Percentiles rank a stretch among this genome's conserved stretches.
These are phyloP conservation scores for Podabrus alpinus DNA, from an alignment of 2,888 invertebrate species.

Conservation along the genomic window DNA sequence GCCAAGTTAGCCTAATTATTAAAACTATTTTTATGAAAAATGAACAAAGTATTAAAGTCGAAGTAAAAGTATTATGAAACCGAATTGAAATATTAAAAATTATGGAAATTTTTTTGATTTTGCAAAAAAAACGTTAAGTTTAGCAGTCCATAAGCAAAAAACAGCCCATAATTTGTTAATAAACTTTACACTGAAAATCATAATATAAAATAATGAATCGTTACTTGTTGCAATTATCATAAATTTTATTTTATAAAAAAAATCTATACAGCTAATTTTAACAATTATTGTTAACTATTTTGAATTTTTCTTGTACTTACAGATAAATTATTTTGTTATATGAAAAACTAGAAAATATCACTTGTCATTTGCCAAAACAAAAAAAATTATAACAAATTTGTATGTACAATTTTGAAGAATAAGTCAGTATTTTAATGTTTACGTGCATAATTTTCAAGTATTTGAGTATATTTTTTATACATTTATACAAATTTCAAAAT, in stretches of 20 bases:
- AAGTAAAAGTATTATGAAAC: not conserved
- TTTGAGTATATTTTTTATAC: slow-evolving; percentile 18
- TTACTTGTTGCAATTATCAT: not conserved
- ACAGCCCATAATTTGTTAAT: not conserved
- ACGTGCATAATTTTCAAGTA: not conserved
- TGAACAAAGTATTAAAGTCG: not conserved
- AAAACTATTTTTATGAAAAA: not conserved
- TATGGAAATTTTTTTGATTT: not conserved
- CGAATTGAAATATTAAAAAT: not conserved
- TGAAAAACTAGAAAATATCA: slow-evolving; percentile 4
- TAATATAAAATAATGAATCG: not conserved
- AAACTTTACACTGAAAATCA: not conserved
- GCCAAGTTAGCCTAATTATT: not conserved
- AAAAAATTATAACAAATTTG: not conserved
- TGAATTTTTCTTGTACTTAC: not conserved
- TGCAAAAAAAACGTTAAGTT: not conserved
- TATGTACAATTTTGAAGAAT: not conserved
- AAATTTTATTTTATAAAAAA: not conserved
- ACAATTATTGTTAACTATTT: not conserved
- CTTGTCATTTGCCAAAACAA: not conserved
- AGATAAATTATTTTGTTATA: not conserved
- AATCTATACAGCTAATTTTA: not conserved
- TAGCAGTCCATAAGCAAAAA: not conserved
- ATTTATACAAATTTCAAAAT: slow-evolving; percentile 12
- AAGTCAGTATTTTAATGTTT: not conserved